Evolutionary conservation across 2,113 vertebrate species (phyloP).

Genomic region (human (Homo sapiens)): DNA sequence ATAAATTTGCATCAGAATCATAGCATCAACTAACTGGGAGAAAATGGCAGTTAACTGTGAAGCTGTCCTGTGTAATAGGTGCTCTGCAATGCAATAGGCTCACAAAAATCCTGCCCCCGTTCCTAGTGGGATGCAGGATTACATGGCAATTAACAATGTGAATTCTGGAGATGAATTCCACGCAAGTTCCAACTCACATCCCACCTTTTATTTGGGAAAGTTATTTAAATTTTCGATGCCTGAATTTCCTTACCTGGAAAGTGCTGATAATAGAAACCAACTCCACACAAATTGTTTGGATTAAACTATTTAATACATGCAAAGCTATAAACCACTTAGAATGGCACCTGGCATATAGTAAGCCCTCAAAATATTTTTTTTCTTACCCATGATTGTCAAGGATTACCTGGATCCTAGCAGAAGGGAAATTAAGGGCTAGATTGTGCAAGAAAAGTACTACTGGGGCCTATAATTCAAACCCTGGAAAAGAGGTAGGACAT

Average conservation of each 20-base stretch:
- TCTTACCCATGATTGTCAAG: not conserved
- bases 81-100: not conserved
- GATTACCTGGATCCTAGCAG: not conserved
- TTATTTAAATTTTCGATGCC: not conserved
- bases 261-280: not conserved
- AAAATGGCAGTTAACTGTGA: not conserved
- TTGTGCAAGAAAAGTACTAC: not conserved
- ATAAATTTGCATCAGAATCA: not conserved
- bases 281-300: not conserved
- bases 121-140: not conserved
- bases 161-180: not conserved
- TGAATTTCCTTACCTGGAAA: not conserved
- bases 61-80: not conserved
- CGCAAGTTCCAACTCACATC: not conserved
- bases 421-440: not conserved
- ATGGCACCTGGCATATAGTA: not conserved
- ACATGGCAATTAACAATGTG: not conserved
- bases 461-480: not conserved
- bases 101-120: not conserved
- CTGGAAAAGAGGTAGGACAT: not conserved
- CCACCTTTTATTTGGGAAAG: not conserved
- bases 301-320: not conserved
- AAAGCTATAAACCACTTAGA: not conserved
- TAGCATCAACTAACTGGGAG: not conserved
- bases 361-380: not conserved